Conservation (phyloP, 2,797 vertebrate genomes). For the Eospalax fontanierii region DNA sequence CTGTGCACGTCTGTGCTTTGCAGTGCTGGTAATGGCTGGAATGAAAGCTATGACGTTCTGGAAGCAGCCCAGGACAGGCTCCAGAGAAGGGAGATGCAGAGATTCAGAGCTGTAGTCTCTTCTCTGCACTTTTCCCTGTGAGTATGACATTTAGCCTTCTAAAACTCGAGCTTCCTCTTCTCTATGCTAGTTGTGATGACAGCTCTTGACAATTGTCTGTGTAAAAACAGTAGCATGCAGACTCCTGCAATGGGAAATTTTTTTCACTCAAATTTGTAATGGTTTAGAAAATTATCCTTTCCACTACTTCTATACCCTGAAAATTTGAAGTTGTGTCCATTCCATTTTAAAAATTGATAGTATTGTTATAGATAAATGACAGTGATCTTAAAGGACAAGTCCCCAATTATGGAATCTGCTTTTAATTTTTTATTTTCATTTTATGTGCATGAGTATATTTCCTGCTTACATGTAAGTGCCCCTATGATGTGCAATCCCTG, state of each 20-base stretch:
- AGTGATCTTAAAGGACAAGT: not conserved
- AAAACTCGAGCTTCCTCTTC: not conserved
- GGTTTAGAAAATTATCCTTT: not conserved
- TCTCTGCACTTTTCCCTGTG: not conserved
- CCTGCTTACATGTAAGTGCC: too few relatives aligned
- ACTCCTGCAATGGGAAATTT: not conserved
- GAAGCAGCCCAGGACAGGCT: conserved; percentile 1
- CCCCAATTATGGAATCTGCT: not conserved
- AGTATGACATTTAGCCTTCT: conserved; percentile 7
- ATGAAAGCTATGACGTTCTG: not conserved
- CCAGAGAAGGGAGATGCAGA: not conserved
- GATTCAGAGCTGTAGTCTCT: not conserved
- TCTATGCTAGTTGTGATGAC: not conserved
- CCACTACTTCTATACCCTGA: not conserved
- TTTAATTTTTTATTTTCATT: too few relatives aligned
- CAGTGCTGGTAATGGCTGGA: not conserved
- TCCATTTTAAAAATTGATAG: not conserved
- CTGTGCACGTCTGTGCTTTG: conserved; percentile 61
- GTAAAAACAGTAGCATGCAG: not conserved
- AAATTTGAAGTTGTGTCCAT: not conserved
- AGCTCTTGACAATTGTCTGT: conserved; percentile 26
- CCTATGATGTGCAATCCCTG: too few relatives aligned
- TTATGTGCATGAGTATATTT: too few relatives aligned
- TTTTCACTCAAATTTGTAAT: not conserved
- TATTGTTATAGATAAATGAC: not conserved